Conservation (phyloP, 2,113 vertebrate genomes). For the Zosterops pallidus region DNA sequence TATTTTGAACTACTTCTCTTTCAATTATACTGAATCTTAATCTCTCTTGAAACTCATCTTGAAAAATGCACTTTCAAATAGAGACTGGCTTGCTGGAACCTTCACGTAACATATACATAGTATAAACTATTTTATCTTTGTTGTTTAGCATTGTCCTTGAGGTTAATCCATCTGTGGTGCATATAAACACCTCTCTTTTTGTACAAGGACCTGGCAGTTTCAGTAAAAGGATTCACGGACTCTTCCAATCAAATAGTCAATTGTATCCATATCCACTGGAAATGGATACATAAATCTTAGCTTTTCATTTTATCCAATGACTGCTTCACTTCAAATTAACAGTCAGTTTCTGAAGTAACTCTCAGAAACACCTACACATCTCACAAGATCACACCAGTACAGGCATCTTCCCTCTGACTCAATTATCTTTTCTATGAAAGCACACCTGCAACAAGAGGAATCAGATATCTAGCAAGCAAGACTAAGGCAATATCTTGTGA, state of each 20-base stretch:
- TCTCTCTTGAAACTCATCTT: neutral
- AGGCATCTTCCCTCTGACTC: neutral
- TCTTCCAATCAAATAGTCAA: neutral
- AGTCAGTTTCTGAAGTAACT: neutral
- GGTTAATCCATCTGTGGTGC: neutral
- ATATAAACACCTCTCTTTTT: neutral
- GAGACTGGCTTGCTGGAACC: neutral
- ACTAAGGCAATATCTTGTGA: neutral
- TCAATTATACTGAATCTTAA: neutral
- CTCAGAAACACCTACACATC: neutral
- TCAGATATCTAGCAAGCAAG: neutral
- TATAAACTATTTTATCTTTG: neutral
- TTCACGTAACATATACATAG: neutral
- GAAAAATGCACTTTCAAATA: neutral
- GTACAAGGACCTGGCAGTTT: neutral
- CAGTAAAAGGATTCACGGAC: neutral
- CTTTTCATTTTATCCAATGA: neutral
- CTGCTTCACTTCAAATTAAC: neutral
- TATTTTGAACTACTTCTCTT: neutral
- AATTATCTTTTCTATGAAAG: neutral
- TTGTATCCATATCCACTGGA: too few species aligned
- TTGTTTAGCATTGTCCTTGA: neutral
- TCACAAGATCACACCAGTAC: neutral
- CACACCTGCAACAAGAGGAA: neutral
- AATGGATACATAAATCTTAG: neutral